Conservation (phyloP, 92 coral and sea anemone genomes). For the Nematostella vectensis region DNA sequence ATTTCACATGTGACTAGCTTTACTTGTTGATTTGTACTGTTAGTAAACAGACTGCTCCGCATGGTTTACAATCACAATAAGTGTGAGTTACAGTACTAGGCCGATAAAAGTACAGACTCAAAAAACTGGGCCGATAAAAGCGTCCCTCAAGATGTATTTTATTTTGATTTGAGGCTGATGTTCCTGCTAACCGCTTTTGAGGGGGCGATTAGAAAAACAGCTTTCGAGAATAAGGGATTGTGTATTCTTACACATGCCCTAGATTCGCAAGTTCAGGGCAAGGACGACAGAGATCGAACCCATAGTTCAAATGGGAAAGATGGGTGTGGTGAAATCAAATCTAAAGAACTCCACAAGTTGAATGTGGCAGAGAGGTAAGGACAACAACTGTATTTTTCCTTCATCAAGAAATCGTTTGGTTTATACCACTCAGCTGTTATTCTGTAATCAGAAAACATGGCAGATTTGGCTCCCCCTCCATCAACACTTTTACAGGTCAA, state of each 20-base stretch:
- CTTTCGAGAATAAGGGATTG: conserved; percentile 49
- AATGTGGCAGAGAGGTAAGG: conserved; percentile 57
- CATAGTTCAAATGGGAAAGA: conserved; percentile 45
- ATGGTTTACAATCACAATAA: too few relatives aligned
- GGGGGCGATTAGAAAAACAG: conserved; percentile 53
- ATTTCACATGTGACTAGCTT: too few relatives aligned
- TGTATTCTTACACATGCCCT: conserved; percentile 73
- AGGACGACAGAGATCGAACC: conserved; percentile 54
- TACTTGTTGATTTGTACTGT: too few relatives aligned
- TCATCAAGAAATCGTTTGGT: too few relatives aligned
- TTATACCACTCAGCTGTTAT: too few relatives aligned
- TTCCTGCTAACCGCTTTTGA: conserved; percentile 88
- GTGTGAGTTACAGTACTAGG: conserved; percentile 45
- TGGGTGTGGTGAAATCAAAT: conserved; percentile 51
- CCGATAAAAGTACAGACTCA: too few relatives aligned
- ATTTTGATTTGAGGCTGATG: conserved; percentile 82
- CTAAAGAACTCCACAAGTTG: conserved; percentile 33
- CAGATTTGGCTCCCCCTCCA: too few relatives aligned
- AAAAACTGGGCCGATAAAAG: conserved; percentile 64
- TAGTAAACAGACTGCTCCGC: too few relatives aligned
- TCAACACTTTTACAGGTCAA: too few relatives aligned
- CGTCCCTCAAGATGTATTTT: conserved; percentile 53
- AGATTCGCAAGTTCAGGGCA: conserved; percentile 64
- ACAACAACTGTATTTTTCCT: too few relatives aligned
- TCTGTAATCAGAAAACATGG: too few relatives aligned